phyloP scores from a whole-genome alignment of 2,113 vertebrate species.

The Trinectes maculatus region DNA sequence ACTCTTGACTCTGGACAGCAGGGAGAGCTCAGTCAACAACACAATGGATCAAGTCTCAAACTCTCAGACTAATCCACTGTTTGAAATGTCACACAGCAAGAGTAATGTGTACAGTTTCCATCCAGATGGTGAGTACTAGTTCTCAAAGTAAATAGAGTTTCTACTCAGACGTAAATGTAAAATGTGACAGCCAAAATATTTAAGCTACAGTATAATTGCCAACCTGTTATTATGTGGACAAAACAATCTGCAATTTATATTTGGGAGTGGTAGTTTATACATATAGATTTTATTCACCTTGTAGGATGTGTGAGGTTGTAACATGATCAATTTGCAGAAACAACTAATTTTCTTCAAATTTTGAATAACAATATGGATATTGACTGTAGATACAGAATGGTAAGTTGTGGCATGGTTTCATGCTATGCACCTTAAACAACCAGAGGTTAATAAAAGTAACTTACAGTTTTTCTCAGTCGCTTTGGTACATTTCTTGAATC shows the following conservation, averaged over 20 bases:
- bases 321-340: neutral
- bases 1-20: neutral
- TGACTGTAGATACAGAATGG: no score
- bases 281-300: neutral
- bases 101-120: conserved; percentile 46
- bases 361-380: no score
- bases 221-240: neutral
- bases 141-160: neutral
- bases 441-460: no score
- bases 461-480: no score
- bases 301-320: neutral
- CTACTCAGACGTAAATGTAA: neutral
- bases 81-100: conserved; percentile 51
- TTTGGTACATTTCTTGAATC: no score
- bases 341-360: neutral
- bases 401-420: no score
- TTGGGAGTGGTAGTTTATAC: neutral
- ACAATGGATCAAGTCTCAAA: neutral
- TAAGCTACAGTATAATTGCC: neutral
- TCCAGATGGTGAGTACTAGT: conserved; percentile 51
- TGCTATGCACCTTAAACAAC: no score
- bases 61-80: conserved; percentile 65
- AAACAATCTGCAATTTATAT: neutral
- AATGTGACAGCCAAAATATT: neutral
- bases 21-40: conserved; percentile 40